phyloP scores from a whole-genome alignment of 2,113 vertebrate species.

The Entelurus aequoreus region DNA sequence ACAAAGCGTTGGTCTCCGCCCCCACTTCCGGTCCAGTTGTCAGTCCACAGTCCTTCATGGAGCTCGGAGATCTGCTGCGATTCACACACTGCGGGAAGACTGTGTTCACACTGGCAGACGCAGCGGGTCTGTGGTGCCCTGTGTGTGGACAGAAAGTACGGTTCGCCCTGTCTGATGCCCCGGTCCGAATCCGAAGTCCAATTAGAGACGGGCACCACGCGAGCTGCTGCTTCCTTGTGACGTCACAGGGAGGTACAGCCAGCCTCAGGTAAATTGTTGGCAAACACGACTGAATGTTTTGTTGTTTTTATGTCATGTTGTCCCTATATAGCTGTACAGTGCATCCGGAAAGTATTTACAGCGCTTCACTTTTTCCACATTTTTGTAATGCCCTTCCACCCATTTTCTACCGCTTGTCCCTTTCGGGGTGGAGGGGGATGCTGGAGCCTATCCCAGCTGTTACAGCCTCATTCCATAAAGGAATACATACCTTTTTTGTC shows the following conservation, averaged over 20 bases:
- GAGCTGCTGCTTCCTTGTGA: constrained; percentile 40
- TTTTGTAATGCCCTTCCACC: no score
- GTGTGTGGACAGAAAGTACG: constrained; percentile 23
- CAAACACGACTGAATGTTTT: background rate
- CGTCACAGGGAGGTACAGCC: constrained; percentile 30
- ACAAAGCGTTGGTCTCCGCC: background rate
- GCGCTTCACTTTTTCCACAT: no score
- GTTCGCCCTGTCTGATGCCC: constrained; percentile 45
- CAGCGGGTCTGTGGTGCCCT: constrained; percentile 16
- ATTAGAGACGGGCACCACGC: constrained; percentile 38
- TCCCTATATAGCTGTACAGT: background rate
- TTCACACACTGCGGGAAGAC: constrained; percentile 45
- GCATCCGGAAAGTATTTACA: no score
- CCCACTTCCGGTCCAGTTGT: background rate
- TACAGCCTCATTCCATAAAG: no score
- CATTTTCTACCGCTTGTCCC: no score
- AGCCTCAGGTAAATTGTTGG: constrained; percentile 28
- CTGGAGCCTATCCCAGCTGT: no score
- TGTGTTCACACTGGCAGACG: constrained; percentile 23
- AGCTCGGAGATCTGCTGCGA: constrained; percentile 28
- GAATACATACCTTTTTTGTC: no score
- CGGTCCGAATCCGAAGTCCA: constrained; percentile 42
- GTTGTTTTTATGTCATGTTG: background rate
- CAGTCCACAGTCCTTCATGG: constrained; percentile 1
- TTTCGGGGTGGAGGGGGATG: no score